Base-by-base conservation (phyloP, 2,797 vertebrate genomes). In the Prionace glauca region DNA sequence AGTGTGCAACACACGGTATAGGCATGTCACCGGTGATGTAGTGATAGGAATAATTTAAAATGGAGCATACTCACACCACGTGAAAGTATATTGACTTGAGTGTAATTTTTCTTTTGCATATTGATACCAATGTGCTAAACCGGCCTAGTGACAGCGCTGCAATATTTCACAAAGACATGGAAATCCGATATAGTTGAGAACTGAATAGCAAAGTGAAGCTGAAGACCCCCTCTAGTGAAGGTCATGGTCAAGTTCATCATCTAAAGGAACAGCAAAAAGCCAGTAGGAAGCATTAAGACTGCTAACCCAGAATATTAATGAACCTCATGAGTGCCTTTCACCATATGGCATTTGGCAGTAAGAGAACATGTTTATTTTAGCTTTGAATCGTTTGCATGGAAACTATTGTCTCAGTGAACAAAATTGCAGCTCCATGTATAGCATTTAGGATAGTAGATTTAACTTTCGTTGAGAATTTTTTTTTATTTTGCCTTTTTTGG, bases 231-330 rank as follows among this genome's bases (percentile, higher is more conserved):
- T 62, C 60, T 65, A n/a, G 16, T 65, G 60, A 91, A 91, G 60
- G 62, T 91, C 60, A 67, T 20, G 16, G 36, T 84, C 20, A 84
- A 45, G 81, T 84, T 84, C 36, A 84, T 84, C 32, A 36, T 91
- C 62, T 62, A 90, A 60, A 91, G 62, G 16, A 91, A 67, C 32
- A 36, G n/a, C 32, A 36, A 91, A n/a, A 91, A 67, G 67, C 5
- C n/a, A 20, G 29, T 67, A 67, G 62, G 88, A 62, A 91, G 62
- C 32, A 36, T 14, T 36, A 36, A 32, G 60, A 65, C 16, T 65
- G 56, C 60, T 65, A 62, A 65, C 60, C 60, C 62, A 67, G 62
- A 91, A 91, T 91, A 91, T n/a, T 91, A 91, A 91, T 91, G 32
- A 91, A 65, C 32, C 32, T 84, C 18, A 5, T 36, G 18, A 91